Evolutionary conservation across 1,140 invertebrate genomes (phyloP).

Genomic region (Ladona fulva): DNA sequence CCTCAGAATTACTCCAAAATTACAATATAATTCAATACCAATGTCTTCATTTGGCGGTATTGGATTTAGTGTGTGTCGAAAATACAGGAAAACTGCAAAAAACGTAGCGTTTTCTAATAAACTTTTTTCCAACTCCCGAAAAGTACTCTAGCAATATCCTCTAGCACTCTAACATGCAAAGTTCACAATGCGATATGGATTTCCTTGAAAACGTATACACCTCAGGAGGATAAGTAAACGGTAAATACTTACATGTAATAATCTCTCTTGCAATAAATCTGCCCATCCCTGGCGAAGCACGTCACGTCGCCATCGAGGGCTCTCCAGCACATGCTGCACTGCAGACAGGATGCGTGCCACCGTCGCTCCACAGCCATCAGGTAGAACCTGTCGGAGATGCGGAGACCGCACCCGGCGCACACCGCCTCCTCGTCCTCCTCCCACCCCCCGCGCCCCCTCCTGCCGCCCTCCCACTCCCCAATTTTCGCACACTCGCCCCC

Average conservation of each 20-base stretch:
- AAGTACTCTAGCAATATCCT: too few relatives aligned
- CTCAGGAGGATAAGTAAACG: background rate
- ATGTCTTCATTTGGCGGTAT: too few relatives aligned
- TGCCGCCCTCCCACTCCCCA: background rate
- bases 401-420: slow-evolving; percentile 76
- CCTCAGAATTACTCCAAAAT: too few relatives aligned
- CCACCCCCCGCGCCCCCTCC: background rate
- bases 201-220: too few relatives aligned
- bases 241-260: slow-evolving; percentile 79
- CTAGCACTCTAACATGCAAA: too few relatives aligned
- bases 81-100: too few relatives aligned
- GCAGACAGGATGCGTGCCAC: slow-evolving; percentile 86
- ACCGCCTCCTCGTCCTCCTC: slow-evolving; percentile 33
- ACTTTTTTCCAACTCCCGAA: too few relatives aligned
- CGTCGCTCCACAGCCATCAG: slow-evolving; percentile 79
- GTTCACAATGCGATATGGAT: too few relatives aligned
- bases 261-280: slow-evolving; percentile 95
- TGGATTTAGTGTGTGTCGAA: too few relatives aligned
- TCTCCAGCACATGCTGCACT: slow-evolving; percentile 84
- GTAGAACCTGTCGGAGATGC: slow-evolving; percentile 84
- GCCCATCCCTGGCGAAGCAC: slow-evolving; percentile 87
- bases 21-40: too few relatives aligned
- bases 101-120: too few relatives aligned
- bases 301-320: slow-evolving; percentile 83
- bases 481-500: background rate